Percentiles rank a stretch among this genome's conserved stretches.
phyloP scores from a whole-genome alignment of 2,797 vertebrate genomes.

The Pampus argenteus region DNA sequence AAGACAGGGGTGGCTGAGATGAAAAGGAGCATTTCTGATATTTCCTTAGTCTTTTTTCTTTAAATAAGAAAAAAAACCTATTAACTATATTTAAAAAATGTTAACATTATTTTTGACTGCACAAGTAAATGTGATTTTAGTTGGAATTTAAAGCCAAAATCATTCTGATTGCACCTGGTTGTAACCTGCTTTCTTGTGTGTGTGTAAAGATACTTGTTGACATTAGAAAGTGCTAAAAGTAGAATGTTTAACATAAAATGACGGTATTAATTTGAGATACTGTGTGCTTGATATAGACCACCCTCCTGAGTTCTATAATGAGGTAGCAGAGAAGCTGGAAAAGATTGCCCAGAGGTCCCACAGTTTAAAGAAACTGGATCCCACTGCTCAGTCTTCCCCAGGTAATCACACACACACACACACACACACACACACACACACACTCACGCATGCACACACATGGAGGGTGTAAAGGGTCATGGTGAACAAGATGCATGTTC shows the following conservation, averaged over 20 bases:
- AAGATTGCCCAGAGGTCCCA: slow-evolving; percentile 74
- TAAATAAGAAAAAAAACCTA: too few relatives aligned
- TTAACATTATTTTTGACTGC: too few relatives aligned
- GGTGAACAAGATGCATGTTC: too few relatives aligned
- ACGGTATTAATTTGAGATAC: neutral
- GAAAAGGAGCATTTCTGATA: too few relatives aligned
- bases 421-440: neutral
- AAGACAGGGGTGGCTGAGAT: too few relatives aligned
- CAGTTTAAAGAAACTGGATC: slow-evolving; percentile 57
- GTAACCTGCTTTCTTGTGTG: neutral
- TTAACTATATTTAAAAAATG: too few relatives aligned
- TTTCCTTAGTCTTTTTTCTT: too few relatives aligned
- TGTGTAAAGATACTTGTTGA: neutral
- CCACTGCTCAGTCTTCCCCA: slow-evolving; percentile 1
- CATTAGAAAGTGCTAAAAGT: neutral
- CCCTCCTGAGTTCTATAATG: slow-evolving; percentile 78
- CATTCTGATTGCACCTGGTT: neutral
- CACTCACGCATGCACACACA: slow-evolving; percentile 6
- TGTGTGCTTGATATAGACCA: slow-evolving; percentile 59
- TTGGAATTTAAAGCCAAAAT: neutral
- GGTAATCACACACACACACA: slow-evolving; percentile 36
- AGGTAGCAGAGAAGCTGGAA: slow-evolving; percentile 80
- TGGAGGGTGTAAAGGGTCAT: neutral
- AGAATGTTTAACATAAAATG: neutral
- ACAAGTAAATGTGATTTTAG: neutral